Evolutionary conservation across 2,797 vertebrate species (phyloP), one percentile per base, ranked within the genome.

Genomic region (Phyllotis vaccarum): DNA sequence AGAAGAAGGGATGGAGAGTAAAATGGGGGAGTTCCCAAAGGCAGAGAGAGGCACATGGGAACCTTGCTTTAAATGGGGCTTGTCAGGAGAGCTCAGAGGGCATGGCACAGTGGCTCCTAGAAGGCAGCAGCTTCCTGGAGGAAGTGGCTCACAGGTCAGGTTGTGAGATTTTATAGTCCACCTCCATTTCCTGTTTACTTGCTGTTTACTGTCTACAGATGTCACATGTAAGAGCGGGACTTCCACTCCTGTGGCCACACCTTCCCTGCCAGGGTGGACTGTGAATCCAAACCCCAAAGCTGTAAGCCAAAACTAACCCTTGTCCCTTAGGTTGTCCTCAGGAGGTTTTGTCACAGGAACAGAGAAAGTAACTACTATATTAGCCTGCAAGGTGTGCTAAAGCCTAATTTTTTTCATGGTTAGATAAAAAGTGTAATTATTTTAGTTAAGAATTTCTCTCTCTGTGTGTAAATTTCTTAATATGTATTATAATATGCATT

Each of bases 391-490:
- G n/a, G 14, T 60, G 12, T 16, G 24, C 37, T 40, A 27, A 29
- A 60, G 27, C 9, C 31, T 49, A 19, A 21, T 70, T 89, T 22
- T 74, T 81, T 81, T 93, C 16, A 17, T 86, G 74, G n/a, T 62
- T 81, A 72, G 58, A 6, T 74, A 60, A 58, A 68, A 72, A 74
- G 40, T 92, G 2, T 64, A 82, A 90, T 76, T 92, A 68, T 83
- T 95, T 90, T 68, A 88, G 82, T 92, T 91, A 89, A 76, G 88
- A 89, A 68, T 52, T 85, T 85, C 19, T 54, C 49, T 60, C 31
- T n/a, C 5, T 75, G 0, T 86, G 54, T 60, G 86, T 81, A 83
- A 64, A 83, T 62, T 64, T 78, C 4, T 62, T n/a, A 64, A 12
- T 40, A 78, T 31, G 31, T 49, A 66, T n/a, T 81, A n/a, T 58